Evolutionary conservation across 1,140 invertebrate species (phyloP).

Genomic region (Drosophila nannoptera): DNA sequence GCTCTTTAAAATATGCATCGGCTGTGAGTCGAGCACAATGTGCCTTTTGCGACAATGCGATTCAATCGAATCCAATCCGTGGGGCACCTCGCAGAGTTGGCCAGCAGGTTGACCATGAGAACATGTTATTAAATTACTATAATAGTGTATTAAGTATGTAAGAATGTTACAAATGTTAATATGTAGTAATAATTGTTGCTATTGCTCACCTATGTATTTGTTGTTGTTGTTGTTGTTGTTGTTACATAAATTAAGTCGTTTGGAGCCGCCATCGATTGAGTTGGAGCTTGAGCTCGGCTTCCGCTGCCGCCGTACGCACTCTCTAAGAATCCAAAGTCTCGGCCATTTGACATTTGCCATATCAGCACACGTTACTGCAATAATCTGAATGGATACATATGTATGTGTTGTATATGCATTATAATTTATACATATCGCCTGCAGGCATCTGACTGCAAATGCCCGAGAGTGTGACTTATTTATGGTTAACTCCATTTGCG

Average conservation of each 20-base stretch:
- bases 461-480: not conserved
- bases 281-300: constrained; percentile 12
- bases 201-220: constrained; percentile 6
- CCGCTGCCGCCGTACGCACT: constrained; percentile 49
- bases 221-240: constrained; percentile 46
- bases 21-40: constrained; percentile 18
- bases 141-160: constrained; percentile 78
- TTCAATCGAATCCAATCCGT: constrained; percentile 29
- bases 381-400: not conserved
- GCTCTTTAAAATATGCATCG: constrained; percentile 73
- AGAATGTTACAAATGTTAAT: constrained; percentile 78
- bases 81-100: constrained; percentile 13
- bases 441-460: not conserved
- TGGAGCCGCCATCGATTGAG: constrained; percentile 54
- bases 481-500: constrained; percentile 23
- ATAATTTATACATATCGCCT: constrained; percentile 1
- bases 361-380: constrained; percentile 2
- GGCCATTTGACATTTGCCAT: constrained; percentile 31
- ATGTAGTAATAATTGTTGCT: constrained; percentile 73
- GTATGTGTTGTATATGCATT: not conserved
- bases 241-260: constrained; percentile 48
- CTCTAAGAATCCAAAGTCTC: constrained; percentile 8
- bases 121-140: constrained; percentile 79
- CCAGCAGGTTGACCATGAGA: constrained; percentile 77
- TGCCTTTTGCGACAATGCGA: constrained; percentile 20